phyloP scores from a whole-genome alignment of 2,888 invertebrate species.

The Phalera bucephala region DNA sequence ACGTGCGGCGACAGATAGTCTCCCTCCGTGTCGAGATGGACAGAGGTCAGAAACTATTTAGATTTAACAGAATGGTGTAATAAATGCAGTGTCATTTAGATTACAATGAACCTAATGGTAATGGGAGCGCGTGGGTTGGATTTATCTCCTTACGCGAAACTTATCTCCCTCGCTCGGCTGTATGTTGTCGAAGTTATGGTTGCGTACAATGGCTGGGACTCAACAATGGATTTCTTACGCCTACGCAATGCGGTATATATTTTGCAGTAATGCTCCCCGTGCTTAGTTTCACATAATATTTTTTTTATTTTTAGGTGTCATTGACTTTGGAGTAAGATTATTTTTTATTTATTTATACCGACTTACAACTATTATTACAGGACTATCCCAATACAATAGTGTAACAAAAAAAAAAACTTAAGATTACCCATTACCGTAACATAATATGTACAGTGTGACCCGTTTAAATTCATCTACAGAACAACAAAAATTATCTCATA shows the following conservation, averaged over 20 bases:
- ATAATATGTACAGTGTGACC: too few species aligned
- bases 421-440: too few species aligned
- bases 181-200: not conserved
- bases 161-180: slow-evolving; percentile 2
- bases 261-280: too few species aligned
- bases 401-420: too few species aligned
- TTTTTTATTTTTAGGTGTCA: too few species aligned
- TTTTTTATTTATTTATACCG: too few species aligned
- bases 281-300: too few species aligned
- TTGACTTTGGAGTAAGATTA: too few species aligned
- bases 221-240: slow-evolving; percentile 25
- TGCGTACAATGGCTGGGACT: slow-evolving; percentile 7
- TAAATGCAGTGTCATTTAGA: not conserved
- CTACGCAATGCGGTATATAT: slow-evolving; percentile 9
- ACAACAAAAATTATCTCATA: too few species aligned
- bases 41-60: slow-evolving; percentile 76
- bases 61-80: not conserved
- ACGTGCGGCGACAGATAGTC: slow-evolving; percentile 86
- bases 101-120: not conserved
- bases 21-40: slow-evolving; percentile 85
- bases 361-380: too few species aligned
- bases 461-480: too few species aligned
- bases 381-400: too few species aligned
- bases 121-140: slow-evolving; percentile 18
- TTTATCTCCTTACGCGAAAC: slow-evolving; percentile 28